Conservation (phyloP, 2,797 vertebrate species). For the Molossus alvarezi region DNA sequence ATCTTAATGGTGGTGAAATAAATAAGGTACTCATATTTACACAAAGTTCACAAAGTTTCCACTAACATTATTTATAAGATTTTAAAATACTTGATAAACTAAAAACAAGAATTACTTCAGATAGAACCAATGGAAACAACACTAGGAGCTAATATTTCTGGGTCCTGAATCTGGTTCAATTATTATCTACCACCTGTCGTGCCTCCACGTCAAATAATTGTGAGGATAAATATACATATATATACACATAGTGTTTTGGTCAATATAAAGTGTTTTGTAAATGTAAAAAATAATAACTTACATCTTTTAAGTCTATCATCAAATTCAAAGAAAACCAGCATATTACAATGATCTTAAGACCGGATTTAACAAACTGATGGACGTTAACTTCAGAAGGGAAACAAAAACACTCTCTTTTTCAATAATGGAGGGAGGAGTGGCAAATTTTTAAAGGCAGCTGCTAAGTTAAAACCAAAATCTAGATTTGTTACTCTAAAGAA, state of each 20-base stretch:
- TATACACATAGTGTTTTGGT: not conserved
- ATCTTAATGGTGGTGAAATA: not conserved
- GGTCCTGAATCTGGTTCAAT: not conserved
- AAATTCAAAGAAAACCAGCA: slow-evolving; percentile 1
- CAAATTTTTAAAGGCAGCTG: not conserved
- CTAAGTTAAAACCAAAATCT: slow-evolving; percentile 15
- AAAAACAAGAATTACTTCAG: slow-evolving; percentile 11
- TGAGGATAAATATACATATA: not conserved
- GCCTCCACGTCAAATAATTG: not conserved
- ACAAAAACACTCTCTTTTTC: not conserved
- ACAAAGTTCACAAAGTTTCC: slow-evolving; percentile 5
- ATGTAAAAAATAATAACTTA: not conserved
- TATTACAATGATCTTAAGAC: not conserved
- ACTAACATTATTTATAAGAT: slow-evolving; percentile 39
- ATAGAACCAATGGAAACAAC: not conserved
- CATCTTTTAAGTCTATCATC: not conserved
- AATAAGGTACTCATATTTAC: not conserved
- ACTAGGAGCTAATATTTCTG: not conserved
- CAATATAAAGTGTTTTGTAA: not conserved
- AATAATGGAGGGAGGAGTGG: not conserved
- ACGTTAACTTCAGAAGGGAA: not conserved
- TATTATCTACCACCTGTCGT: not conserved
- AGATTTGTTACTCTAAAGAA: not conserved
- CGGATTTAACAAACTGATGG: not conserved
- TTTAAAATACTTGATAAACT: slow-evolving; percentile 21